A percentile compares a stretch with the other conserved stretches of the same genome.
Evolutionary conservation across 2,888 invertebrate species (phyloP).

Genomic region (Sclerodermus sp.): DNA sequence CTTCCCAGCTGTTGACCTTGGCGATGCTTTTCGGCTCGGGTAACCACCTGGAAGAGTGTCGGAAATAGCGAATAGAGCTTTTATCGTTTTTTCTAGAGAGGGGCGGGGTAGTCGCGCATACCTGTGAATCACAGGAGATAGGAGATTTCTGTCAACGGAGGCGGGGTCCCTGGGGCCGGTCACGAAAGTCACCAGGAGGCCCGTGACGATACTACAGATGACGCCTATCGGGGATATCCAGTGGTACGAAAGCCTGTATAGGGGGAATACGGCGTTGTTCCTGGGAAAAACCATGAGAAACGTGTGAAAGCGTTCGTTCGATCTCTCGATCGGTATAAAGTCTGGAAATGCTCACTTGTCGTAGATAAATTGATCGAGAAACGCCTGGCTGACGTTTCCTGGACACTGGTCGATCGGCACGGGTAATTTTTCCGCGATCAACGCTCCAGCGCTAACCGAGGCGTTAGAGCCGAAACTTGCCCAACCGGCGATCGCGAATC

Average conservation of each 20-base stretch:
- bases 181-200: conserved; percentile 66
- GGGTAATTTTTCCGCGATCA: conserved; percentile 64
- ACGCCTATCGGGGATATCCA: conserved; percentile 80
- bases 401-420: conserved; percentile 59
- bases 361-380: conserved; percentile 38
- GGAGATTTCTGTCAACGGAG: conserved; percentile 62
- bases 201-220: conserved; percentile 68
- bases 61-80: no score
- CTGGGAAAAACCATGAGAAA: conserved; percentile 34
- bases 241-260: conserved; percentile 79
- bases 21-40: no score
- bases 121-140: conserved; percentile 66
- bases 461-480: conserved; percentile 71
- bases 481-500: conserved; percentile 66
- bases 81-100: no score
- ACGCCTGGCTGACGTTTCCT: conserved; percentile 46
- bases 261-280: conserved; percentile 65
- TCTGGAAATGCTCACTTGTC: conserved; percentile 17
- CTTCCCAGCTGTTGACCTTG: no score
- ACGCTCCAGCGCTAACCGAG: conserved; percentile 64
- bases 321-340: neutral
- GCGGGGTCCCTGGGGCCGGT: conserved; percentile 61
- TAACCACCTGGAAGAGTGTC: no score
- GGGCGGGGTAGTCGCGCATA: no score
- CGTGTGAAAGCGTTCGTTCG: neutral